These are phyloP conservation scores for Lipophrys pholis DNA, from an alignment of 2,113 vertebrate genomes.

Conservation along the genomic window DNA sequence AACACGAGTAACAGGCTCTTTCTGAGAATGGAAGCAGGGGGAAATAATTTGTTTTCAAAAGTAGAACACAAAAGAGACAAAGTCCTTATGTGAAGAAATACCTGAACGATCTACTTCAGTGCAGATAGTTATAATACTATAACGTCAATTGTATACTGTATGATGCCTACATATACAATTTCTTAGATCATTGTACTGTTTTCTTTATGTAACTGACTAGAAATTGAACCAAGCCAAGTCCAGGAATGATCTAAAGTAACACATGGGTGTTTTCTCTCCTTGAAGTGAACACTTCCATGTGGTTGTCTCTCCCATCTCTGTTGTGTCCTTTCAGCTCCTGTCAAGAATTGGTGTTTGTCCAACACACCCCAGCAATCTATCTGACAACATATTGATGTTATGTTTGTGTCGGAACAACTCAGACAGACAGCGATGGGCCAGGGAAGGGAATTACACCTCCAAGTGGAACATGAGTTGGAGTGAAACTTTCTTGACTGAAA, in stretches of 20 bases:
- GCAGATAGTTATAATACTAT: too few relatives aligned
- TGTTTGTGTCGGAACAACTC: constrained; percentile 55
- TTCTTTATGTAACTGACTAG: constrained; percentile 14
- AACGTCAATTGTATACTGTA: background rate
- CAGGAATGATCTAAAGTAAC: constrained; percentile 20
- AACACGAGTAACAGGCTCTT: too few relatives aligned
- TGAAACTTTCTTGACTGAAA: constrained; percentile 48
- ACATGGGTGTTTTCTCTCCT: constrained; percentile 3
- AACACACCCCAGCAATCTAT: constrained; percentile 50
- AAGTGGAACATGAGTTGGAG: constrained; percentile 34
- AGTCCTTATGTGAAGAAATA: too few relatives aligned
- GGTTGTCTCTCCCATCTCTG: constrained; percentile 19
- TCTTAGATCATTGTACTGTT: background rate
- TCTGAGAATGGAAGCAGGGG: too few relatives aligned
- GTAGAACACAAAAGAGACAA: too few relatives aligned
- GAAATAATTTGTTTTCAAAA: too few relatives aligned
- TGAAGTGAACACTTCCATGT: constrained; percentile 27
- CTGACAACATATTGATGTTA: constrained; percentile 61
- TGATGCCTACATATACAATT: background rate
- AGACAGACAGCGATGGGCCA: constrained; percentile 2
- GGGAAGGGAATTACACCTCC: constrained; percentile 43
- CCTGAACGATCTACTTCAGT: too few relatives aligned
- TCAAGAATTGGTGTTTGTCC: constrained; percentile 41
- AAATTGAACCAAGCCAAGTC: constrained; percentile 22
- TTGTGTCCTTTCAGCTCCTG: constrained; percentile 44